Conservation (phyloP, 2,888 invertebrate species). For the Itoplectis maculator region DNA sequence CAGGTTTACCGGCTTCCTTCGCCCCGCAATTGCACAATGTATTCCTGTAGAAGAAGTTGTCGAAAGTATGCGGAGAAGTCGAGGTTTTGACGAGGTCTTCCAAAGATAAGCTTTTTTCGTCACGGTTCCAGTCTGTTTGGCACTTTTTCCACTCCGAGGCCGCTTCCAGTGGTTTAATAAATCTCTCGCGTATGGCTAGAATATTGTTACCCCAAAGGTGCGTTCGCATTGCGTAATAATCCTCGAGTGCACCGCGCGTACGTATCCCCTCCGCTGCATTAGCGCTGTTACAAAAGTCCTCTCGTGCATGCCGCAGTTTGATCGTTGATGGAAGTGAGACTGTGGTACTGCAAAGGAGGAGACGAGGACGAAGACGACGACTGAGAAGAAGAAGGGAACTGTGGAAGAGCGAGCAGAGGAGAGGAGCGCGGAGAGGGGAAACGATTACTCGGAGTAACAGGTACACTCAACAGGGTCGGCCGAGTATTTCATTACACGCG, state of each 20-base stretch:
- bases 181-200: neutral
- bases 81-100: conserved; percentile 9
- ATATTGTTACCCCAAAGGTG: neutral
- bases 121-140: conserved; percentile 49
- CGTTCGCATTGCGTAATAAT: conserved; percentile 25
- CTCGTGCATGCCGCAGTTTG: conserved; percentile 16
- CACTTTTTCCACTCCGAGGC: too few relatives aligned
- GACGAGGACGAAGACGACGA: conserved; percentile 42
- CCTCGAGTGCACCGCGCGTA: neutral
- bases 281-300: conserved; percentile 18
- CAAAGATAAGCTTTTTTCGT: conserved; percentile 33
- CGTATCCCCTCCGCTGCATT: neutral
- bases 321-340: conserved; percentile 36
- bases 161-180: neutral
- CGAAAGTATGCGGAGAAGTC: conserved; percentile 31
- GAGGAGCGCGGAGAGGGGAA: conserved; percentile 67
- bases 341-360: conserved; percentile 36
- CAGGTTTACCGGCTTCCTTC: neutral
- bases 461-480: conserved; percentile 74
- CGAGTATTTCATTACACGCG: conserved; percentile 75
- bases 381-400: conserved; percentile 45
- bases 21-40: conserved; percentile 10
- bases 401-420: conserved; percentile 57
- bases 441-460: conserved; percentile 79
- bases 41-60: conserved; percentile 1